A percentile compares a stretch with the other conserved stretches of the same genome.
Evolutionary conservation across 1,140 invertebrate genomes (phyloP).

Genomic region (Euglossa dilemma): DNA sequence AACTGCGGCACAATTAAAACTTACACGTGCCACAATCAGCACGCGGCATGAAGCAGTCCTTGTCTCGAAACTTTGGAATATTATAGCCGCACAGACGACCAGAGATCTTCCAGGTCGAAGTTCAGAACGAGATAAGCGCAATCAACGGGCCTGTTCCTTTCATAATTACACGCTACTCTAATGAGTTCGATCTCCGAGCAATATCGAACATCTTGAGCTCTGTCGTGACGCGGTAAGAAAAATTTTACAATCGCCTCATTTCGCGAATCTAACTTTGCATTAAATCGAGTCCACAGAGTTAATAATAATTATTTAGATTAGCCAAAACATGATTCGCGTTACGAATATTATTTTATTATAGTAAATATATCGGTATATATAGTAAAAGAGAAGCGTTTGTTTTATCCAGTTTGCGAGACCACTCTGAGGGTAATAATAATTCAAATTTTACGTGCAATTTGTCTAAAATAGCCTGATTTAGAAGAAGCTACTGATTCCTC

Average conservation of each 20-base stretch:
- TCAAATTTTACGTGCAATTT: too few species aligned
- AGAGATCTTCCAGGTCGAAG: background rate
- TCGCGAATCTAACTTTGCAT: background rate
- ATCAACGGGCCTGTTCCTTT: constrained; percentile 20
- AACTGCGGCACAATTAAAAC: constrained; percentile 45
- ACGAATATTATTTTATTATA: too few species aligned
- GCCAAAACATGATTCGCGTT: too few species aligned
- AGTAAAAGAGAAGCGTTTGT: too few species aligned
- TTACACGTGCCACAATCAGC: constrained; percentile 40
- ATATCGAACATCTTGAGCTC: background rate
- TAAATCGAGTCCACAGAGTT: too few species aligned
- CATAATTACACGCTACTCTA: constrained; percentile 17
- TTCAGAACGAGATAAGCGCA: constrained; percentile 19
- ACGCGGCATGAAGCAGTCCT: background rate
- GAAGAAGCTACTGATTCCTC: too few species aligned
- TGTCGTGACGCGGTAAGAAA: background rate
- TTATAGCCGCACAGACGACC: constrained; percentile 5
- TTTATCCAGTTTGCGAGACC: too few species aligned
- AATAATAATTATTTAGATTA: too few species aligned
- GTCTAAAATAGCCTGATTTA: too few species aligned
- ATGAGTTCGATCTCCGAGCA: background rate
- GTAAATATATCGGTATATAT: too few species aligned
- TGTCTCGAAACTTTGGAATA: constrained; percentile 38
- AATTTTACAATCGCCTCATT: rapidly evolving
- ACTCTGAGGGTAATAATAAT: too few species aligned